Evolutionary conservation across 1,140 invertebrate species (phyloP).

Genomic region (Dysdera silvatica): DNA sequence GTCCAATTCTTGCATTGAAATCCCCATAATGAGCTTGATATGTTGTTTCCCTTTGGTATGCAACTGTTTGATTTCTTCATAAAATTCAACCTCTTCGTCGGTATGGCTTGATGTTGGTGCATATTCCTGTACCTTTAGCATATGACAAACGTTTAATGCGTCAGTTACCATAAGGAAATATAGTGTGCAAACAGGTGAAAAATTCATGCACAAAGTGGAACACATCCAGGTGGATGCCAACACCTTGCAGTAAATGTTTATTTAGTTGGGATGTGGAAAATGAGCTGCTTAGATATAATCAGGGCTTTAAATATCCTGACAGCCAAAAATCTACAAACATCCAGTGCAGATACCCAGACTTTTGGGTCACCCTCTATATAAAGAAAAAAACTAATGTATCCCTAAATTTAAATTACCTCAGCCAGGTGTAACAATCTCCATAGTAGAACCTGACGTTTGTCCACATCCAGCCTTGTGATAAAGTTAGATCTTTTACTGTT

Average conservation of each 20-base stretch:
- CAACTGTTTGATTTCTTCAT: too few relatives aligned
- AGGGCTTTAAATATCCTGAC: neutral
- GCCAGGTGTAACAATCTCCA: conserved; percentile 70
- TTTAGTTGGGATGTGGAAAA: neutral
- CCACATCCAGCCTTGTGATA: conserved; percentile 65
- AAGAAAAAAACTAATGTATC: neutral
- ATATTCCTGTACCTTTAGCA: too few relatives aligned
- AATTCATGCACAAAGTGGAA: neutral
- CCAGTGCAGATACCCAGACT: neutral
- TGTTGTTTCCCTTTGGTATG: too few relatives aligned
- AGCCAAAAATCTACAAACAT: neutral
- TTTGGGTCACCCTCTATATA: neutral
- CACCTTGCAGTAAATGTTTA: neutral
- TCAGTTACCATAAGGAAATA: too few relatives aligned
- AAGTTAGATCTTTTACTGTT: conserved; percentile 81
- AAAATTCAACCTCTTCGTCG: too few relatives aligned
- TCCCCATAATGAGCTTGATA: too few relatives aligned
- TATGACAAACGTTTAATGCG: too few relatives aligned
- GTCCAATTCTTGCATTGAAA: too few relatives aligned
- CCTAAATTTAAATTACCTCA: conserved; percentile 53
- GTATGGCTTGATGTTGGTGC: too few relatives aligned
- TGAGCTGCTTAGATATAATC: neutral
- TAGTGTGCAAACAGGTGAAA: too few relatives aligned
- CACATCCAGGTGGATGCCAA: neutral
- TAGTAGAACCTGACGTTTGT: conserved; percentile 61